Conservation (phyloP, 2,888 invertebrate genomes). For the Nineta flava region DNA sequence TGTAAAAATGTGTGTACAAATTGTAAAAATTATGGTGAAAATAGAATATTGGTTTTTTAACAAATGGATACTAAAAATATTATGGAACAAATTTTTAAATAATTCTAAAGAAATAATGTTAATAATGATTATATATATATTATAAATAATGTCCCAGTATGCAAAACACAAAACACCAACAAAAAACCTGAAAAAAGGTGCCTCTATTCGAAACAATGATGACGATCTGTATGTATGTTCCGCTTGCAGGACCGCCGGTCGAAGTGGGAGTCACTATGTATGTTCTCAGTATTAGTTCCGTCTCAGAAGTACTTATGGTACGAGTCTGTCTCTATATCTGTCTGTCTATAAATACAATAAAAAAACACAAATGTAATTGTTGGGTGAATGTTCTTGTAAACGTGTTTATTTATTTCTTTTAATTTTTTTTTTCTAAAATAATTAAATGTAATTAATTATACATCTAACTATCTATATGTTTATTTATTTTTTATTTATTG, state of each 20-base stretch:
- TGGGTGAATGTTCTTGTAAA: neutral
- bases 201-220: too few species aligned
- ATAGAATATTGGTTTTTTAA: too few species aligned
- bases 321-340: constrained; percentile 8
- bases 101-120: too few species aligned
- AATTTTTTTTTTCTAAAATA: neutral
- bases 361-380: neutral
- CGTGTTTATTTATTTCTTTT: neutral
- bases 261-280: constrained; percentile 96
- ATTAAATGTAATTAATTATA: neutral
- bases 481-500: neutral
- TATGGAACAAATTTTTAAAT: too few species aligned
- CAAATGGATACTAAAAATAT: too few species aligned
- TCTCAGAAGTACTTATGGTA: constrained; percentile 98
- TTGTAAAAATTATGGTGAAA: too few species aligned
- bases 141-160: too few species aligned
- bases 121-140: too few species aligned
- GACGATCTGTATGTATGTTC: neutral
- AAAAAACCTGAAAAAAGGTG: too few species aligned
- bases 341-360: neutral
- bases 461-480: neutral
- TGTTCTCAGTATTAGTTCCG: constrained; percentile 95
- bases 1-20: too few species aligned
- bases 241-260: constrained; percentile 83
- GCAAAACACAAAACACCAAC: too few species aligned